A percentile compares a stretch with the other conserved stretches of the same genome.
phyloP scores from a whole-genome alignment of 2,113 vertebrate genomes.

The Laticauda colubrina region DNA sequence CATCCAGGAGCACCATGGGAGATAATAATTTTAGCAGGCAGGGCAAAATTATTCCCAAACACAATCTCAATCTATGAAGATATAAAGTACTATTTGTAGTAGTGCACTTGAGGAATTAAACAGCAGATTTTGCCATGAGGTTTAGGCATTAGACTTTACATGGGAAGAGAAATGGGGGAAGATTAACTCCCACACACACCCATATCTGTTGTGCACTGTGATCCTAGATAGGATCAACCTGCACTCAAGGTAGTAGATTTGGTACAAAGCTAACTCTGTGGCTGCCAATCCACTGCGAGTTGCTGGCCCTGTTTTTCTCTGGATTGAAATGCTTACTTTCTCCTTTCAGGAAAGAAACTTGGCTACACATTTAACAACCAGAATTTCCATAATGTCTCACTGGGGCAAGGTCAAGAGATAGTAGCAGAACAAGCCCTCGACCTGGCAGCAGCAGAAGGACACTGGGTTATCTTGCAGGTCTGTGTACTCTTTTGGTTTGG shows the following conservation, averaged over 20 bases:
- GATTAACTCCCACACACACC: not conserved
- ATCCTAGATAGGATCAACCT: not conserved
- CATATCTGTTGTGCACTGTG: not conserved
- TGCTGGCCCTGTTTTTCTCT: not conserved
- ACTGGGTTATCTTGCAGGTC: conserved; percentile 97
- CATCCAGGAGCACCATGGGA: not conserved
- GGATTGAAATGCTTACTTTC: not conserved
- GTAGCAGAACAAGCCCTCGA: conserved; percentile 86
- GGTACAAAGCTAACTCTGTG: not conserved
- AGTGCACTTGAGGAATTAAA: not conserved
- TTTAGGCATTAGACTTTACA: not conserved
- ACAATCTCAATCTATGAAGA: not conserved
- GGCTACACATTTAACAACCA: conserved; percentile 87
- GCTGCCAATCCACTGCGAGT: not conserved
- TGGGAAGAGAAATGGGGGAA: not conserved
- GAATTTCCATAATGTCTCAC: conserved; percentile 92
- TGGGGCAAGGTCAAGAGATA: conserved; percentile 92
- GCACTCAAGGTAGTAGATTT: not conserved
- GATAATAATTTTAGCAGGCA: not conserved
- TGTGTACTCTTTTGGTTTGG: not conserved
- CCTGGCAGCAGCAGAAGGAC: conserved; percentile 82
- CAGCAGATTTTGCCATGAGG: not conserved
- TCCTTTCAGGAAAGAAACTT: conserved; percentile 83
- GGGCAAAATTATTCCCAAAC: not conserved
- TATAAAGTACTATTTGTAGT: not conserved